These are phyloP conservation scores for Zonotrichia leucophrys DNA, from an alignment of 2,113 vertebrate species.

Conservation along the genomic window DNA sequence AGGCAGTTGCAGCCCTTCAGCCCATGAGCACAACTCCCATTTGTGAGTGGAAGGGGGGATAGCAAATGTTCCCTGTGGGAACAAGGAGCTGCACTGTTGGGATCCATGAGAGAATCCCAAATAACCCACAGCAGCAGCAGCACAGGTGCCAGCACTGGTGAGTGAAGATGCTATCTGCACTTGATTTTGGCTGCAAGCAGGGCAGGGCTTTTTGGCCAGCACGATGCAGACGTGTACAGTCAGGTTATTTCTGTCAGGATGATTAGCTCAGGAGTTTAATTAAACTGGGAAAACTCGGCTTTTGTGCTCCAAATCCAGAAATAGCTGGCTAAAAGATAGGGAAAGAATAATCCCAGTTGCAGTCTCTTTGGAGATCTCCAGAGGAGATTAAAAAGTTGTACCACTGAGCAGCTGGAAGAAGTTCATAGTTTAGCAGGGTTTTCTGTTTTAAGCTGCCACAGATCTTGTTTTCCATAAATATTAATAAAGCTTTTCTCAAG, in stretches of 20 bases:
- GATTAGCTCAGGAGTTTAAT: conserved; percentile 36
- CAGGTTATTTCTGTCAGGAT: conserved; percentile 10
- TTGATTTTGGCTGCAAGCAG: conserved; percentile 3
- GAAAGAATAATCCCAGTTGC: not conserved
- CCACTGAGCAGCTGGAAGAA: not conserved
- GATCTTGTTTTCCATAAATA: not conserved
- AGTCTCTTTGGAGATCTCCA: not conserved
- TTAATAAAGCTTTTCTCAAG: not conserved
- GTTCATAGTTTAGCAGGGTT: not conserved
- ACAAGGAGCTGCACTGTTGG: not conserved
- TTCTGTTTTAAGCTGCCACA: not conserved
- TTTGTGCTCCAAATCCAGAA: conserved; percentile 27
- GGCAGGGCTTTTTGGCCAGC: not conserved
- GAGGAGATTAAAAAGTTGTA: not conserved
- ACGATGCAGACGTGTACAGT: not conserved
- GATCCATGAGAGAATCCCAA: not conserved
- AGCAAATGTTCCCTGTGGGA: not conserved
- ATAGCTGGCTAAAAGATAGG: not conserved
- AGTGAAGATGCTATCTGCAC: conserved; percentile 8
- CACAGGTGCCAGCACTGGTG: not conserved
- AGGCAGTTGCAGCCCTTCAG: not conserved
- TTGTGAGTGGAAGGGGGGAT: not conserved
- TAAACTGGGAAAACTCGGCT: conserved; percentile 24
- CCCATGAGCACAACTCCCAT: not conserved
- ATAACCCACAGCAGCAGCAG: not conserved